Base-by-base conservation (phyloP, 2,888 invertebrate species). In the Stegophylla sp. region DNA sequence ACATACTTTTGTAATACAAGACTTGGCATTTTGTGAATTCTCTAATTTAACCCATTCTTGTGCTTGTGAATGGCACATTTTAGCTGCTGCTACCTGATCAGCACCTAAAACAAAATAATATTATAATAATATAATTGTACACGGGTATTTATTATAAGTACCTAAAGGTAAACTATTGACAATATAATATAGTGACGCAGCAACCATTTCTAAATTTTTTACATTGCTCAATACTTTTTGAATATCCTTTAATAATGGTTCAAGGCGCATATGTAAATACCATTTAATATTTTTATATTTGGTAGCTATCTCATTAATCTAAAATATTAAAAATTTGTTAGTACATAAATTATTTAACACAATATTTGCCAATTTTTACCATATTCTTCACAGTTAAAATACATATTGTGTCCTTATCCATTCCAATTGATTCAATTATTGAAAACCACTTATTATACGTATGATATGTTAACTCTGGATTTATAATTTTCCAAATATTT, bases 401-500 rank as follows among this genome's bases (percentile, higher is more conserved):
- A 83, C 89, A 89, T 84, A 90, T 87, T 53, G 87, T 85, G 82
- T 88, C 86, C 41, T 85, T 85, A 59, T 87, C 87, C 61, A 89
- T 84, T 83, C 86, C 85, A 28, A 88, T 84, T 17, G 87, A 84
- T 23, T 86, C 84, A 17, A 87, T 85, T 15, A 87, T 86, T 41
- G 86, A 84, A 83, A 89, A 87, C 90, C 90, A 90, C 72, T 86
- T 86, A 59, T 86, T 85, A 82, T 89, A 89, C 1, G 87, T 88
- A 77, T 85, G 85, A 34, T 89, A 85, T 84, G 87, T 88, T 26
- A 89, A 85, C 85, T 89, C 89, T 10, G 87, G 86, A 34, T 83
- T 83, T 72, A 67, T 59, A 59, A 81, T 71, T 79, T 79, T 79
- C 79, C 79, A 79, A 12, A 51, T 34, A 34, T 59, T 64, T 12